Evolutionary conservation across 30 jellyfish, hydroid and myxozoan genomes (phyloP), one percentile per base, ranked within the genome.

Genomic region (Haliclystus octoradiatus): DNA sequence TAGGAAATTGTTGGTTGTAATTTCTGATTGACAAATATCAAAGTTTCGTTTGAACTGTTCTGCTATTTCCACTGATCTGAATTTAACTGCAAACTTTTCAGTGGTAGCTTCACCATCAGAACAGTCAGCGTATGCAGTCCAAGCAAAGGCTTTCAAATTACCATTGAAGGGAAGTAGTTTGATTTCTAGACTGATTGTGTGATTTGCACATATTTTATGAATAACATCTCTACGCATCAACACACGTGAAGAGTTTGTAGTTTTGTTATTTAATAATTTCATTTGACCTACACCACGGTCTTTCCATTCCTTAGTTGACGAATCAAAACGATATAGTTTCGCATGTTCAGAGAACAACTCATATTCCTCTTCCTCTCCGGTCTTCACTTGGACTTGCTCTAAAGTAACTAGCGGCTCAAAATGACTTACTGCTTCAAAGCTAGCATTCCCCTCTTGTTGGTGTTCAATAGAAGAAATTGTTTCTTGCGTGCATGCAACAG

Each of bases 391-490:
- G 14, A 85, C 84, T 49, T 74, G 49, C 28, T 71, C 52, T 14
- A 85, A 60, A 63, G 73, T 82, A 63, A 85, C 92, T 23, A 85
- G 61, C 35, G 96, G 92, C 28, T 85, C 96, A 32, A 65, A 68
- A 35, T 68, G 78, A 1, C 79, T 68, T 27, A 62, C 50, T 2
- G 70, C 63, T 1, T 49, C 86, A 3, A 57, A 62, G 0, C 3
- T 69, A 29, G 40, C 72, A 12, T 47, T 33, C 25, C 29, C 68
- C 77, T 63, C 28, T 33, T 46, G 3, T 4, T 32, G 65, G 4
- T 7, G 64, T 31, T 22, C 49, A 14, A 31, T 64, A 75, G 68
- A 75, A 63, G 1, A 35, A 72, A 0, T 62, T 30, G 9, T 78
- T 78, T 34, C 66, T 72, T 2, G 69, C 74, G 46, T 64, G 49